Percentiles rank a stretch among this genome's conserved stretches.
Evolutionary conservation across 2,797 vertebrate genomes (phyloP).

Genomic region (Sarcoramphus papa): DNA sequence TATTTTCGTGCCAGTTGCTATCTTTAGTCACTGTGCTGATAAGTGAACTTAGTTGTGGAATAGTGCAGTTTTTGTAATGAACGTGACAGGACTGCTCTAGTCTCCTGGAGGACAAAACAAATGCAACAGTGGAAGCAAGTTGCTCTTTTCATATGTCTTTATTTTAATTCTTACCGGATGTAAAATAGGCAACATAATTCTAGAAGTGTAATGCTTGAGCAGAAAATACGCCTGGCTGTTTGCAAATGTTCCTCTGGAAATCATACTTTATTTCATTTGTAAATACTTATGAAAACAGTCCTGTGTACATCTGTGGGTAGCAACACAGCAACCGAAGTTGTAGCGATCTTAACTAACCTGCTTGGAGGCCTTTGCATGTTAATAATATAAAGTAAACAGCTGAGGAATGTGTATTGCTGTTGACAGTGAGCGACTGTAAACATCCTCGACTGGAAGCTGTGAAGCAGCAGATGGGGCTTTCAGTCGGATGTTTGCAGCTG

Average conservation of each 20-base stretch:
- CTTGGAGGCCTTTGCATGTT: slow-evolving; percentile 30
- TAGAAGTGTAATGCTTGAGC: background rate
- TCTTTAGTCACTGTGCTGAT: background rate
- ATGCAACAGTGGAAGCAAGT: background rate
- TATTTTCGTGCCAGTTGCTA: background rate
- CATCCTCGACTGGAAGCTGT: slow-evolving; percentile 99
- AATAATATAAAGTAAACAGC: slow-evolving; percentile 45
- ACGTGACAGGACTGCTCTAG: background rate
- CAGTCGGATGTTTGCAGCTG: slow-evolving; percentile 99
- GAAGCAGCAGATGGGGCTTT: slow-evolving; percentile 89
- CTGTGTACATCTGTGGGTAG: background rate
- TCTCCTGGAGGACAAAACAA: background rate
- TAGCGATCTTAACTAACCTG: slow-evolving; percentile 28
- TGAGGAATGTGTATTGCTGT: slow-evolving; percentile 59
- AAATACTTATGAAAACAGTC: background rate
- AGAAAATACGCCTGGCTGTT: background rate
- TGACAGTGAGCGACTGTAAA: slow-evolving; percentile 99
- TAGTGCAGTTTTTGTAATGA: background rate
- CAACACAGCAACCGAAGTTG: background rate
- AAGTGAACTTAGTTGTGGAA: background rate
- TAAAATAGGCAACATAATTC: background rate
- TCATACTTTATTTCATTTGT: background rate
- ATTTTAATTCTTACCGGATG: background rate
- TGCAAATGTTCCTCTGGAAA: background rate
- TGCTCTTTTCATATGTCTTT: background rate